phyloP scores from a whole-genome alignment of 1,140 invertebrate genomes.

The Centruroides vittatus region DNA sequence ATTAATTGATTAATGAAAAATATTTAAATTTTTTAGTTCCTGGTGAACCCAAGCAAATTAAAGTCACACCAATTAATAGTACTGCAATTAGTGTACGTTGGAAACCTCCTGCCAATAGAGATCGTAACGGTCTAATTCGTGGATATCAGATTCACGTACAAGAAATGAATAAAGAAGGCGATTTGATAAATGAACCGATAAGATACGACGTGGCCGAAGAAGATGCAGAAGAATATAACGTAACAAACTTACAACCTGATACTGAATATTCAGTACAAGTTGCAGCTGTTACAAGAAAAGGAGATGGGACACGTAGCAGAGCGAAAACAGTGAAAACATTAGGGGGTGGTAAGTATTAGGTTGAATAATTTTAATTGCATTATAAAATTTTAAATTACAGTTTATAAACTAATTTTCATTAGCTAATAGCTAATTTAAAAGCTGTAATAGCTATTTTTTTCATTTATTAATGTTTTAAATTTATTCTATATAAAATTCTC shows the following conservation, averaged over 20 bases:
- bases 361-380: no score
- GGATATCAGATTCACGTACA: conserved; percentile 93
- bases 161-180: conserved; percentile 59
- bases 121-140: conserved; percentile 88
- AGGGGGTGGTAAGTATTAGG: conserved; percentile 46
- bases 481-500: no score
- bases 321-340: conserved; percentile 72
- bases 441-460: no score
- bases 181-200: conserved; percentile 22
- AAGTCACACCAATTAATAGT: conserved; percentile 72
- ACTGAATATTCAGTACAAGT: conserved; percentile 71
- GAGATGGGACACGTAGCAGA: conserved; percentile 75
- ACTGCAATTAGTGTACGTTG: conserved; percentile 81
- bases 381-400: no score
- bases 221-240: conserved; percentile 57
- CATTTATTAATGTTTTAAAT: no score
- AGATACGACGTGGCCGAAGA: conserved; percentile 63
- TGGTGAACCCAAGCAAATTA: conserved; percentile 83
- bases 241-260: conserved; percentile 78
- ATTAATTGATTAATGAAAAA: no score
- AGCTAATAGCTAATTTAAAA: no score
- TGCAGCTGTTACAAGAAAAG: conserved; percentile 82
- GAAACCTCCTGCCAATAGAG: conserved; percentile 75
- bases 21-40: conserved; percentile 50
- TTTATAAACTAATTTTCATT: no score